Evolutionary conservation across 2,888 invertebrate genomes (phyloP).

Genomic region (Oasisia sp.): DNA sequence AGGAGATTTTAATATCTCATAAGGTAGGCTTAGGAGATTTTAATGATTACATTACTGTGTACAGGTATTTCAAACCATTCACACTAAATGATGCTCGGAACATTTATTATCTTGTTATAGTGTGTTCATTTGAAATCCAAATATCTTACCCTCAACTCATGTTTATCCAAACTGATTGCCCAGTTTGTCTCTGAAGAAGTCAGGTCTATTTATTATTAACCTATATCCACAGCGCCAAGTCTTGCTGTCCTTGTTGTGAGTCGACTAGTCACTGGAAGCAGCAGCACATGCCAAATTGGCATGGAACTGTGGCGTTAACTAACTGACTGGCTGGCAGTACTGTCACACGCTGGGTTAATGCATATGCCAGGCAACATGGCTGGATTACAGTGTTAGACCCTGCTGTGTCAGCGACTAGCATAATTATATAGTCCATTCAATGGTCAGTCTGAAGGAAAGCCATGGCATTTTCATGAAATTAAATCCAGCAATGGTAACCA

Average conservation of each 20-base stretch:
- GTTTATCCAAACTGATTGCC: neutral
- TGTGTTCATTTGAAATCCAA: neutral
- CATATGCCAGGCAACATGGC: neutral
- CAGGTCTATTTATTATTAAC: neutral
- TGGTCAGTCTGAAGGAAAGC: neutral
- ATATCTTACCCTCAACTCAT: neutral
- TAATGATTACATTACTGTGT: too few relatives aligned
- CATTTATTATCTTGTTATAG: too few relatives aligned
- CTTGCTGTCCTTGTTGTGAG: neutral
- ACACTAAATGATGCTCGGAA: too few relatives aligned
- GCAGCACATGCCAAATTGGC: neutral
- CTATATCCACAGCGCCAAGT: neutral
- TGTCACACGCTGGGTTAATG: neutral
- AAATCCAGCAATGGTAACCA: neutral
- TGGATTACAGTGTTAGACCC: neutral
- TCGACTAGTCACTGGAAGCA: neutral
- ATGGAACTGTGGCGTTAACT: neutral
- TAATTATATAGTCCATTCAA: slow-evolving; percentile 4
- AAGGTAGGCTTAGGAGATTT: too few relatives aligned
- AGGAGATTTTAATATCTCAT: too few relatives aligned
- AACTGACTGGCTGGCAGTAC: neutral
- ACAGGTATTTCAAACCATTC: too few relatives aligned
- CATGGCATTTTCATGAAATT: neutral
- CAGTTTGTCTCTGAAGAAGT: neutral
- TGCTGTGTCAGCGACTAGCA: neutral